A percentile compares a stretch with the other conserved stretches of the same genome.
These are phyloP conservation scores for Lepus europaeus DNA, from an alignment of 2,113 vertebrate species.

Conservation along the genomic window DNA sequence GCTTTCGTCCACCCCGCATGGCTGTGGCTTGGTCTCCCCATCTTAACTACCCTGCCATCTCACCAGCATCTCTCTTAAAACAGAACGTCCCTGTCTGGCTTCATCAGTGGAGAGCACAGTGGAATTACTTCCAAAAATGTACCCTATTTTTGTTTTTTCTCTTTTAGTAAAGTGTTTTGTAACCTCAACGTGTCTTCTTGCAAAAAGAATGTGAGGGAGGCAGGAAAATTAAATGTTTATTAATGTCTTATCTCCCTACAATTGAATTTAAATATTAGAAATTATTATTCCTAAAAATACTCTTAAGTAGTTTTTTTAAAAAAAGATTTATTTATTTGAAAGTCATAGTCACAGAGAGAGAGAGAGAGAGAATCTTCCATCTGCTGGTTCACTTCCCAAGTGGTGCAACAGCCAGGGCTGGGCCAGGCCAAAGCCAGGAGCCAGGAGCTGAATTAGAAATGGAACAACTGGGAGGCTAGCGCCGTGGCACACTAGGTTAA, in stretches of 20 bases:
- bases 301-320: not conserved
- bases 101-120: not conserved
- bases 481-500: no score
- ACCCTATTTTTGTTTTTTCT: not conserved
- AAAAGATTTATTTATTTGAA: not conserved
- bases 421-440: no score
- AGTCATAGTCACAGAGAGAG: no score
- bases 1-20: not conserved
- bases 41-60: not conserved
- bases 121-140: slow-evolving; percentile 13
- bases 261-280: not conserved
- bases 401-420: no score
- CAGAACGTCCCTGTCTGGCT: not conserved
- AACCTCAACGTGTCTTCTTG: not conserved
- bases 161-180: slow-evolving; percentile 34
- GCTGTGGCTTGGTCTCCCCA: not conserved
- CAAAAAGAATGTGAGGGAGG: not conserved
- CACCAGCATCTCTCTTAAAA: not conserved
- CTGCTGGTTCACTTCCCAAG: no score
- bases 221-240: slow-evolving; percentile 40
- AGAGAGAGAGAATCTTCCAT: no score
- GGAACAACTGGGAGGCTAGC: no score
- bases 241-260: not conserved
- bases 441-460: no score
- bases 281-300: no score